Evolutionary conservation across 2,797 vertebrate genomes (phyloP), one percentile per base, ranked within the genome.

Genomic region (Prionace glauca): DNA sequence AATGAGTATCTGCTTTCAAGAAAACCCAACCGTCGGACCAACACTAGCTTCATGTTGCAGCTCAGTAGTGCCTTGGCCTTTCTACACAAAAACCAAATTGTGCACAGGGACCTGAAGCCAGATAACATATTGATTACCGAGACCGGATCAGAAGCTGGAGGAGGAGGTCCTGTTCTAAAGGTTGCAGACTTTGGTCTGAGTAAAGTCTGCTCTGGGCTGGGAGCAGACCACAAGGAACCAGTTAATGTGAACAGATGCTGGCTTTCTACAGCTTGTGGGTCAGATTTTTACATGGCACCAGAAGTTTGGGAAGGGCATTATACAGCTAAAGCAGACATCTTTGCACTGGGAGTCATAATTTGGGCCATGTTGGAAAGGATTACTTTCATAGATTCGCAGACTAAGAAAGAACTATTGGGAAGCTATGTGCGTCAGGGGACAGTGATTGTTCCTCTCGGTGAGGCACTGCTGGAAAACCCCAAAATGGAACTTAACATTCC

Each of bases 291-390:
- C 96, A 99, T 99, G 99, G 99, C 99, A 56, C 99, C 99, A 0
- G 99, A 99, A 97, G 99, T 99, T 0, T 99, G 99, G 98, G 99
- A 99, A 97, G 99, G 99, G 36, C 98, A 99, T 97, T 99, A 99
- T 97, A 99, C 99, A 0, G 99, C 99, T 95, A 99, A 99, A 97
- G 99, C 99, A 0, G 99, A 99, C 96, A 99, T 99, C 97, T 99
- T 99, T 50, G 99, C 99, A 0, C 96, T 99, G 96, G 99, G 99
- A 0, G 98, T 99, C 96, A 99, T 99, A 95, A 99, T 99, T 97
- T 99, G 99, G 99, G 99, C 99, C 0, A 99, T 99, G 99, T 96
- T 99, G 96, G 99, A 99, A 96, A 98, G 98, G 96, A 99, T 99
- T 96, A 99, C 99, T 0, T 99, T 99, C 94, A 97, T 99, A 72